Conservation (phyloP, 2,113 vertebrate species). For the Ptilonorhynchus violaceus region DNA sequence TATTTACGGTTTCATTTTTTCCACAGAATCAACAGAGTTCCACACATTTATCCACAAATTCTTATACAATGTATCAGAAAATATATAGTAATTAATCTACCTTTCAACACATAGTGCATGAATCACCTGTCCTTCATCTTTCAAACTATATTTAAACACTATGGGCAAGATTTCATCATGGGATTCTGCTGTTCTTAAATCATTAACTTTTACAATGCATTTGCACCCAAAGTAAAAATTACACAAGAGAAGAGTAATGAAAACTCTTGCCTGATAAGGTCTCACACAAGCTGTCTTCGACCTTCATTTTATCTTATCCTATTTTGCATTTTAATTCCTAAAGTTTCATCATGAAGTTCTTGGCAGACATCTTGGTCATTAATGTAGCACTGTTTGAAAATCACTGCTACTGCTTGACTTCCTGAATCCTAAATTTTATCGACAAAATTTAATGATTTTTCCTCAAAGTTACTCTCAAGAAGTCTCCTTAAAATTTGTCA, state of each 20-base stretch:
- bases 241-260: background rate
- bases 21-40: background rate
- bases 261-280: slow-evolving; percentile 4
- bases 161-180: background rate
- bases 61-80: background rate
- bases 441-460: background rate
- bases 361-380: background rate
- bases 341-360: background rate
- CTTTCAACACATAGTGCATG: background rate
- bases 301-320: background rate
- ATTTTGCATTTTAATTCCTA: background rate
- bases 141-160: background rate
- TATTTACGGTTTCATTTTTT: background rate
- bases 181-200: background rate
- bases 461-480: background rate
- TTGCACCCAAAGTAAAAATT: background rate
- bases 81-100: background rate
- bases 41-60: background rate
- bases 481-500: background rate
- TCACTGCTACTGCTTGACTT: background rate
- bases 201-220: slow-evolving; percentile 25
- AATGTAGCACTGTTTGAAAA: background rate
- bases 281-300: background rate
- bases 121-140: background rate
- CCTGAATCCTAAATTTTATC: background rate